These are phyloP conservation scores for Eupeodes luniger DNA, from an alignment of 2,888 invertebrate species.

Conservation along the genomic window DNA sequence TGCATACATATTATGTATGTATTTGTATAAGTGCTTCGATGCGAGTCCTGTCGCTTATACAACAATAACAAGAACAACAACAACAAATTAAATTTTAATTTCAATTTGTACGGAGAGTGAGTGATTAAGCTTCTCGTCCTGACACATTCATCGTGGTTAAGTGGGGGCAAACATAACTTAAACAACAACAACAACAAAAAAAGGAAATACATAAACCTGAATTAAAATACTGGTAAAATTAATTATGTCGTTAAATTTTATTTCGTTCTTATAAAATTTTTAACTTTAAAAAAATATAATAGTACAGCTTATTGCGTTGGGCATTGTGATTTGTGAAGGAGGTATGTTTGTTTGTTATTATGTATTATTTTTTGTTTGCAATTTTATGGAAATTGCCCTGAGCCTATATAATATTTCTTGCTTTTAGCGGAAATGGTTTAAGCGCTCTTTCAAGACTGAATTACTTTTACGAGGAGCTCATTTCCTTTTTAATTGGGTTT, in stretches of 20 bases:
- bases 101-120: slow-evolving; percentile 57
- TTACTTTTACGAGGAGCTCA: slow-evolving; percentile 12
- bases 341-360: not conserved
- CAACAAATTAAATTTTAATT: slow-evolving; percentile 61
- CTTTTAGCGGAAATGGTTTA: slow-evolving; percentile 5
- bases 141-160: slow-evolving; percentile 51
- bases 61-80: not conserved
- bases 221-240: slow-evolving; percentile 59
- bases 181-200: not conserved
- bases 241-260: slow-evolving; percentile 64
- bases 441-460: not conserved
- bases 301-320: slow-evolving; percentile 20
- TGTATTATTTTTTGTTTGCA: too few relatives aligned
- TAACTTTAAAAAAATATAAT: slow-evolving; percentile 1
- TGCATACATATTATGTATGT: not conserved
- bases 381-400: not conserved
- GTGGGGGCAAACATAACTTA: slow-evolving; percentile 1
- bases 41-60: not conserved
- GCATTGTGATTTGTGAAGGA: slow-evolving; percentile 3
- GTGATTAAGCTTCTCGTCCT: slow-evolving; percentile 44
- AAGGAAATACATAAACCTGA: slow-evolving; percentile 29
- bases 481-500: slow-evolving; percentile 5
- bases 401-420: not conserved
- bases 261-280: slow-evolving; percentile 21
- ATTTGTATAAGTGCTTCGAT: not conserved